phyloP scores from a whole-genome alignment of 2,888 invertebrate genomes.

The Pandemis cinnamomeana region DNA sequence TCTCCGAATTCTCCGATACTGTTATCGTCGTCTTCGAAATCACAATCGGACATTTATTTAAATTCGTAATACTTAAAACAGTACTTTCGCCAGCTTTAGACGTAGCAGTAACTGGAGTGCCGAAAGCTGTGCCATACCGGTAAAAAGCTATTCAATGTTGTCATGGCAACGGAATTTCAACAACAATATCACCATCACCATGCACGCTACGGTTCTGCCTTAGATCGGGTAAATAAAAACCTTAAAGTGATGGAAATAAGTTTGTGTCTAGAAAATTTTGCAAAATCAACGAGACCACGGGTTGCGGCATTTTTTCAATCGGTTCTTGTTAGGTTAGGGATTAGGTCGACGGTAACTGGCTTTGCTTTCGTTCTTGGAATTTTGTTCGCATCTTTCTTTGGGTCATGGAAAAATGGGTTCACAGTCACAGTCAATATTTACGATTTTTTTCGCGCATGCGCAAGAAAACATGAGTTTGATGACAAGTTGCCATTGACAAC shows the following conservation, averaged over 20 bases:
- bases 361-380: no score
- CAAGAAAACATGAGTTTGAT: no score
- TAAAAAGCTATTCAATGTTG: conserved; percentile 77
- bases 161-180: conserved; percentile 68
- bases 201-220: conserved; percentile 14
- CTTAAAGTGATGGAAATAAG: background rate
- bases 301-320: background rate
- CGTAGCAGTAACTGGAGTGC: conserved; percentile 47
- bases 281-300: background rate
- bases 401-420: no score
- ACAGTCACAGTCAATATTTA: no score
- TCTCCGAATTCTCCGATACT: conserved; percentile 36
- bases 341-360: no score
- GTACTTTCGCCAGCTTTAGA: conserved; percentile 48
- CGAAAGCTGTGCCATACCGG: conserved; percentile 44
- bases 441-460: no score
- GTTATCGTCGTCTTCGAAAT: conserved; percentile 25
- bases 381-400: no score
- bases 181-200: conserved; percentile 60
- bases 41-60: conserved; percentile 27
- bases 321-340: no score
- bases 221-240: background rate
- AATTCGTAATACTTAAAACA: background rate
- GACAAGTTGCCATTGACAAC: no score
- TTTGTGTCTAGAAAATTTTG: background rate